phyloP scores from a whole-genome alignment of 2,888 invertebrate species.

The Falcaria lacertinaria region DNA sequence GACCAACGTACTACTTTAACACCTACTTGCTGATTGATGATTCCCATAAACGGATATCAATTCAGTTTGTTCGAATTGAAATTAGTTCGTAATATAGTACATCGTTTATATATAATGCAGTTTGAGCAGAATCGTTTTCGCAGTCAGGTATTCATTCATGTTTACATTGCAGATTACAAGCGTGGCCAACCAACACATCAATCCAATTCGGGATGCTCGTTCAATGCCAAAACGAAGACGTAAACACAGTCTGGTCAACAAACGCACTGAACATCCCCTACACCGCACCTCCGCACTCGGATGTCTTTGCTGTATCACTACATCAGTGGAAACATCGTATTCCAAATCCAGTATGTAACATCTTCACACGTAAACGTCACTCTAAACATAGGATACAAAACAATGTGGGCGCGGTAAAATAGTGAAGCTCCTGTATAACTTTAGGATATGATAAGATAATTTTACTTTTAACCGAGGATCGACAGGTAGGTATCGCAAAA shows the following conservation, averaged over 20 bases:
- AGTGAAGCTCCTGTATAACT: not conserved
- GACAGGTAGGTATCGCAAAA: slow-evolving; percentile 3
- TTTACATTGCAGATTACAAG: slow-evolving; percentile 45
- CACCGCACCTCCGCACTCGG: slow-evolving; percentile 29
- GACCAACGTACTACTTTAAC: slow-evolving; percentile 53
- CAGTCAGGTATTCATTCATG: slow-evolving; percentile 37
- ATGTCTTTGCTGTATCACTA: slow-evolving; percentile 46
- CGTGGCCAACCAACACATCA: slow-evolving; percentile 52
- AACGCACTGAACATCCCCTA: slow-evolving; percentile 47
- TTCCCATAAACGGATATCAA: slow-evolving; percentile 39
- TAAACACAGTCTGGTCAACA: slow-evolving; percentile 68
- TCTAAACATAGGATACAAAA: slow-evolving; percentile 30
- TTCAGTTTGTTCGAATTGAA: slow-evolving; percentile 13
- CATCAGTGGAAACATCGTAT: slow-evolving; percentile 39
- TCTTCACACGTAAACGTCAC: slow-evolving; percentile 34
- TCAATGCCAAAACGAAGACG: slow-evolving; percentile 68
- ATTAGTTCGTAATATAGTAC: slow-evolving; percentile 11
- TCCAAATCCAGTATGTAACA: slow-evolving; percentile 34
- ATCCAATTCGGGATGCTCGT: slow-evolving; percentile 65
- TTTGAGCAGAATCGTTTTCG: slow-evolving; percentile 2
- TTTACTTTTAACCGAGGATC: slow-evolving; percentile 1
- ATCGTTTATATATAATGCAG: slow-evolving; percentile 6
- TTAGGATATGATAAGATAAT: not conserved
- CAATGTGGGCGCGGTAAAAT: slow-evolving; percentile 25
- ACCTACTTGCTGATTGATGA: slow-evolving; percentile 51